Percentiles rank a stretch among this genome's conserved stretches.
Conservation (phyloP, 2,888 invertebrate species). For the Coelopa pilipes region DNA sequence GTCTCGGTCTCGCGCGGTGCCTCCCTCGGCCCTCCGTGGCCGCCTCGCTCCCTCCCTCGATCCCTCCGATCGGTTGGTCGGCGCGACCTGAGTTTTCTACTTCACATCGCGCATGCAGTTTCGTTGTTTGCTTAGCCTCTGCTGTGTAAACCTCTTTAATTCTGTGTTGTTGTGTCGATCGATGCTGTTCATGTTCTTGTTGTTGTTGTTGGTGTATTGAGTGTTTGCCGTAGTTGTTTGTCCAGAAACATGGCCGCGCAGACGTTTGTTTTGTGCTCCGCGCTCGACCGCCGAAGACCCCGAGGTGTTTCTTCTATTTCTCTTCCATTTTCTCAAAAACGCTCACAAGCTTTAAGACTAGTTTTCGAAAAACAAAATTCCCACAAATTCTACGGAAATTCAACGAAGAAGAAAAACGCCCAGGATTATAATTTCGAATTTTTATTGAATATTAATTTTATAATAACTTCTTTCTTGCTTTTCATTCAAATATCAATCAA, state of each 20-base stretch:
- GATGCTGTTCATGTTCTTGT: not conserved
- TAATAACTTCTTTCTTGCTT: too few species aligned
- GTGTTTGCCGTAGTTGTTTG: slow-evolving; percentile 27
- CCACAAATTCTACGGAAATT: too few species aligned
- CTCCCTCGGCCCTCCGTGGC: not conserved
- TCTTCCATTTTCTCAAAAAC: not conserved
- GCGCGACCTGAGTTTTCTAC: not conserved
- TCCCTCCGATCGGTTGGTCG: not conserved
- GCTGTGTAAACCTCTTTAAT: slow-evolving; percentile 26
- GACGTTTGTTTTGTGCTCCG: not conserved
- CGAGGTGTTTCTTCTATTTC: not conserved
- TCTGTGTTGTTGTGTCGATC: not conserved
- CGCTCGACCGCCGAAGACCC: too few species aligned
- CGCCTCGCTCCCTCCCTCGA: not conserved
- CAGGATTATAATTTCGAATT: too few species aligned
- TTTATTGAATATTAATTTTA: too few species aligned
- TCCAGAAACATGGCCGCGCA: slow-evolving; percentile 35
- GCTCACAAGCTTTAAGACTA: too few species aligned
- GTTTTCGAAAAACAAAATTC: too few species aligned
- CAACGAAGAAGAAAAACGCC: too few species aligned
- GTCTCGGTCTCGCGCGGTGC: not conserved
- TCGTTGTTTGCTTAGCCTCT: slow-evolving; percentile 28
- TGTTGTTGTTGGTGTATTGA: slow-evolving; percentile 19
- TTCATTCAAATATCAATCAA: too few species aligned
- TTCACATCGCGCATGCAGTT: slow-evolving; percentile 26